Conservation (phyloP, 2,888 invertebrate species). For the Allophyes oxyacanthae region DNA sequence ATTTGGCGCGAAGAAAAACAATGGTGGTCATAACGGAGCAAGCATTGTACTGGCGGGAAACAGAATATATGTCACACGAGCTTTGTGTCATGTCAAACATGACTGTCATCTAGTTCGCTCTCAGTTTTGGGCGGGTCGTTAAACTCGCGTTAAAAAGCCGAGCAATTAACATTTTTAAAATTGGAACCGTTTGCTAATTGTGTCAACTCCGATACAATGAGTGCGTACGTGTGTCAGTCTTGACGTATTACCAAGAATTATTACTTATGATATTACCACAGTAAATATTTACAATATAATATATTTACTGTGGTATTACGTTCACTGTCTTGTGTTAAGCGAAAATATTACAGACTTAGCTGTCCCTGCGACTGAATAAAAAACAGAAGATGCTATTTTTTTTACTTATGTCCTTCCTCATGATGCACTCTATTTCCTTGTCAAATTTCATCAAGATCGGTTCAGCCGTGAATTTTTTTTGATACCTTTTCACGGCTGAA, state of each 20-base stretch:
- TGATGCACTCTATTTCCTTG: too few relatives aligned
- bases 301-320: too few relatives aligned
- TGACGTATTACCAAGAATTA: too few relatives aligned
- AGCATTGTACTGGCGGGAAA: conserved; percentile 51
- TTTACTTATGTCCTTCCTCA: too few relatives aligned
- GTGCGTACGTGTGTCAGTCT: conserved; percentile 27
- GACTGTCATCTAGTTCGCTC: conserved; percentile 67
- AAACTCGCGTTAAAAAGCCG: conserved; percentile 54
- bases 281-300: too few relatives aligned
- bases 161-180: conserved; percentile 51
- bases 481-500: too few relatives aligned
- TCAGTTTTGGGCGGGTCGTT: conserved; percentile 63
- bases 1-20: conserved; percentile 81
- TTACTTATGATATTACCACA: too few relatives aligned
- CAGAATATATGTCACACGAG: conserved; percentile 65
- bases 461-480: too few relatives aligned
- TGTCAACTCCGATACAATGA: conserved; percentile 46
- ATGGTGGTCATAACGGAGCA: conserved; percentile 79
- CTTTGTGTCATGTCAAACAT: conserved; percentile 63
- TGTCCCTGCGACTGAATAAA: too few relatives aligned
- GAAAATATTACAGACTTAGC: conserved; percentile 12
- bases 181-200: conserved; percentile 48
- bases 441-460: too few relatives aligned
- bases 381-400: too few relatives aligned
- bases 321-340: conserved; percentile 28